Evolutionary conservation across 2,888 invertebrate species (phyloP), one percentile per base, ranked within the genome.

Genomic region (Nemapogon koenigi): DNA sequence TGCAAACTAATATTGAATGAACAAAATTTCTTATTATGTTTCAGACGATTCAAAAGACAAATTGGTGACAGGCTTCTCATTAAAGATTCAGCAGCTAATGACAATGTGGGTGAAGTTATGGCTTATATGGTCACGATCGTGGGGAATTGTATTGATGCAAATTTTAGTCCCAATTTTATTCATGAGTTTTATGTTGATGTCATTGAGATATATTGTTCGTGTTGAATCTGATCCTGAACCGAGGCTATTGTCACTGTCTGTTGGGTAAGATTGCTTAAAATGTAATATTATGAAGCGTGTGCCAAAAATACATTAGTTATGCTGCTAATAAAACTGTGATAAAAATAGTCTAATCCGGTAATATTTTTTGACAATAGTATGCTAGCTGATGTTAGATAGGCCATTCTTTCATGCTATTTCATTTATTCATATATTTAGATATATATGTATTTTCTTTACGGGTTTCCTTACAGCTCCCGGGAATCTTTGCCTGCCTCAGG

Each of bases 61-160:
- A 55, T 19, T 45, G 26, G 51, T 41, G 32, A 53, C 48, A 1
- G 22, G 75, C 2, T 2, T 46, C 4, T 45, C 51, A 0, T 59
- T 88, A 2, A 47, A 78, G 1, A 38, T 67, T 10, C 84, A 86
- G 43, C 90, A 89, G 53, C 78, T 85, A 46, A 52, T 60, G 14
- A 89, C 88, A 1, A 85, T 89, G 72, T 72, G 89, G 54, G 57
- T 84, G 16, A 90, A 90, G 57, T 81, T 87, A 50, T 63, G 67
- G 17, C 57, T 87, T 3, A 83, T 86, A 41, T 83, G 87, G 39
- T 55, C 73, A n/a, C 81, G 93, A 4, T 88, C 90, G 17, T 86
- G 86, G 80, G 55, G 86, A 29, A 57, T 91, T 3, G 69, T 84
- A 16, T 15, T 83, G 1, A 68, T 89, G 40, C 86, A 87, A 61